phyloP scores from a whole-genome alignment of 2,113 vertebrate genomes.

The Apus apus region DNA sequence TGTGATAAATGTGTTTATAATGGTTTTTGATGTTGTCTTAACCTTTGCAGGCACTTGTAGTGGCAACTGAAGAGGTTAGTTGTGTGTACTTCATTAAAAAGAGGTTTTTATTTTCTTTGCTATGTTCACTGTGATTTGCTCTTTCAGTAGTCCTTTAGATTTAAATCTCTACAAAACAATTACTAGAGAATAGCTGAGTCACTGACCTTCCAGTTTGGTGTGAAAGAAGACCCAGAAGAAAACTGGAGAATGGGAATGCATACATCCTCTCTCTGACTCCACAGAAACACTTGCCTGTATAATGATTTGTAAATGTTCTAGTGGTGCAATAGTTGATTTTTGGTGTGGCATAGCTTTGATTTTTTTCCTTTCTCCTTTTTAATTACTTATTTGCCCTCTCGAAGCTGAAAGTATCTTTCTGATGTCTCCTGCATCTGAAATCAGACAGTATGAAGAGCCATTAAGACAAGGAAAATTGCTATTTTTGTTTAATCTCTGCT shows the following conservation, averaged over 20 bases:
- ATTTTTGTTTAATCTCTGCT: background rate
- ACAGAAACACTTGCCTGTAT: background rate
- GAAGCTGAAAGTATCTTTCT: background rate
- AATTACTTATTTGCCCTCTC: background rate
- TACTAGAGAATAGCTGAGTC: background rate
- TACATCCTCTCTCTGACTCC: background rate
- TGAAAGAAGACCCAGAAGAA: background rate
- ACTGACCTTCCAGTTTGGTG: background rate
- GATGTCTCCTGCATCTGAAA: background rate
- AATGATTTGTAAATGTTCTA: background rate
- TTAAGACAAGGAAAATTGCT: background rate
- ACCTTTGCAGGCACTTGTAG: background rate
- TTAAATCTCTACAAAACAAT: background rate
- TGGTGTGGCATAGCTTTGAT: background rate
- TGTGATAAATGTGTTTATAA: background rate
- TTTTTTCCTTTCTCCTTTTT: background rate
- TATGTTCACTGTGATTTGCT: background rate
- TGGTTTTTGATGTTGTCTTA: constrained; percentile 43
- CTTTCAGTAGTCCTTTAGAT: background rate
- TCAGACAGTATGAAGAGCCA: background rate
- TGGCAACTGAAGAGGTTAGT: background rate
- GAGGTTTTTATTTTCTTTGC: background rate
- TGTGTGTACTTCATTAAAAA: constrained; percentile 19
- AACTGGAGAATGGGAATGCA: background rate
- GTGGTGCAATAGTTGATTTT: background rate